These are phyloP conservation scores for Pimpla rufipes DNA, from an alignment of 2,888 invertebrate species.

Conservation along the genomic window DNA sequence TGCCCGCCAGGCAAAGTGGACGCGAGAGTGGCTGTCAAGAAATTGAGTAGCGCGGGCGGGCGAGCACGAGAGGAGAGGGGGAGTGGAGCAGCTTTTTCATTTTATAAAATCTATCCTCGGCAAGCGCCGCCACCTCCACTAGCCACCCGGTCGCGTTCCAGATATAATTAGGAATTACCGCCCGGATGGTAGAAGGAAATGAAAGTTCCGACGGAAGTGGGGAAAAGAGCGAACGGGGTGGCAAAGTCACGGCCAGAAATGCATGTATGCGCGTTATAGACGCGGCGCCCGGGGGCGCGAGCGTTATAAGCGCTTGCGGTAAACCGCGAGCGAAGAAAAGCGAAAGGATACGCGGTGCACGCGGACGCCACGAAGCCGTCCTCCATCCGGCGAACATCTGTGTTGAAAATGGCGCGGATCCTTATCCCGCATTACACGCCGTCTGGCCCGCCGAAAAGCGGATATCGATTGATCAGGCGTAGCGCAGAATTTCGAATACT, in stretches of 20 bases:
- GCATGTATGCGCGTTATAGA: not conserved
- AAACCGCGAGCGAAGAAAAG: slow-evolving; percentile 68
- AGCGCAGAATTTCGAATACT: slow-evolving; percentile 10
- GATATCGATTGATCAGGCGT: not conserved
- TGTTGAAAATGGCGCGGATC: not conserved
- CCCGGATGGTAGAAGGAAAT: not conserved
- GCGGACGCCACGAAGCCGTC: not conserved
- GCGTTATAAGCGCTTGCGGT: not conserved
- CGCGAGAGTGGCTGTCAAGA: not conserved
- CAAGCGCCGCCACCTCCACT: not conserved
- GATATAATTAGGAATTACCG: slow-evolving; percentile 69
- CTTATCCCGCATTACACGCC: not conserved
- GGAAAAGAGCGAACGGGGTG: slow-evolving; percentile 15
- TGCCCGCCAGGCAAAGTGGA: not conserved
- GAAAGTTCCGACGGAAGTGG: slow-evolving; percentile 43
- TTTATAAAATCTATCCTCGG: not conserved
- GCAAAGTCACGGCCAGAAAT: slow-evolving; percentile 4
- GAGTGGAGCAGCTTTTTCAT: slow-evolving; percentile 13
- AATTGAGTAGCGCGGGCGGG: slow-evolving; percentile 6
- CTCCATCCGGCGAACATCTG: not conserved
- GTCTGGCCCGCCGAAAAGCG: not conserved
- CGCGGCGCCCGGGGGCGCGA: not conserved
- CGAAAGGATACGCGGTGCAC: slow-evolving; percentile 38
- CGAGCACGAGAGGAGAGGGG: too few relatives aligned
- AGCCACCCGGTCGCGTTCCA: not conserved